Evolutionary conservation across 2,797 vertebrate genomes (phyloP).

Genomic region (Pangasius macronema): DNA sequence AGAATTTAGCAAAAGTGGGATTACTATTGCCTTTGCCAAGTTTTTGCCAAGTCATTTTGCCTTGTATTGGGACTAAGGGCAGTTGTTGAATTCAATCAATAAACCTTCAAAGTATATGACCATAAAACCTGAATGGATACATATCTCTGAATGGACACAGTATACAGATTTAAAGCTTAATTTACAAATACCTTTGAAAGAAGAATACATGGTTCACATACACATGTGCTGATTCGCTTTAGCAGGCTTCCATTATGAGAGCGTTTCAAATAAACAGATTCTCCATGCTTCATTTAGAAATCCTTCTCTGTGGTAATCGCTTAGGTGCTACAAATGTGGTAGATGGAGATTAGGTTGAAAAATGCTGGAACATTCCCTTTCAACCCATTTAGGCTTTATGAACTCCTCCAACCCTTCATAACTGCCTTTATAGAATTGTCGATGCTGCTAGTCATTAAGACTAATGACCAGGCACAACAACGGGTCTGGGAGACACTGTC

Average conservation of each 20-base stretch:
- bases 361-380: neutral
- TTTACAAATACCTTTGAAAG: neutral
- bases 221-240: neutral
- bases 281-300: neutral
- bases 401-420: neutral
- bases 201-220: neutral
- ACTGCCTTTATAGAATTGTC: neutral
- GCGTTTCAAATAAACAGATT: neutral
- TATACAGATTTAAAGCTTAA: neutral
- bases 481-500: neutral
- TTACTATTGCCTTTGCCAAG: neutral
- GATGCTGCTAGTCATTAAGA: conserved; percentile 3
- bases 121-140: neutral
- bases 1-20: neutral
- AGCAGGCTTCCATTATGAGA: neutral
- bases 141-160: neutral
- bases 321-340: neutral
- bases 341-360: neutral
- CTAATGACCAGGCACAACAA: conserved; percentile 16
- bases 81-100: neutral
- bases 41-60: neutral
- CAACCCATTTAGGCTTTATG: neutral
- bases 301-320: neutral
- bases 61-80: neutral
- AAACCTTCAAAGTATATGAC: neutral